Base-by-base conservation (phyloP, 2,113 vertebrate genomes). In the Melanostigma gelatinosum region DNA sequence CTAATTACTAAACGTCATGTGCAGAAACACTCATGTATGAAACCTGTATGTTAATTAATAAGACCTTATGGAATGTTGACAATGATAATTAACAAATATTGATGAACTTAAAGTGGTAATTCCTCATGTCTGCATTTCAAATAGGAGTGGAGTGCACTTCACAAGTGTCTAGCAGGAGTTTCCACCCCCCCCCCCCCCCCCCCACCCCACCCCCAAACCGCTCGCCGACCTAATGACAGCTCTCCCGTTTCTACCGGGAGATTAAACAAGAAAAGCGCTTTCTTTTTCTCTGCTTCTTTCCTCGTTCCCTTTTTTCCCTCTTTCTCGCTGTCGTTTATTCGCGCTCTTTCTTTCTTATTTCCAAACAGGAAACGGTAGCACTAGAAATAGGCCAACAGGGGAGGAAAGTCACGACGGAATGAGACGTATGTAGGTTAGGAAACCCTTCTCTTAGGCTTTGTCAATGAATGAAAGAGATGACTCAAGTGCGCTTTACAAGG, bases 51-150 rank as follows among this genome's bases (percentile, higher is more conserved):
- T 93, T 93, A 87, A 88, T 90, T 88, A 93, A 90, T 92, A 92
- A 93, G 93, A 94, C 92, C 91, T 93, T 91, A 91, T 90, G 93
- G 93, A 94, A 94, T 93, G 93, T 94, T 94, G 88, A 91, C 90
- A 86, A 91, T 84, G 86, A 91, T 93, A 91, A 92, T 92, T 92
- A 90, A 91, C 82, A 81, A 91, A 83, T 92, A 91, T 91, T 92
- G 92, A 89, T 89, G 81, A 91, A 93, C 87, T 89, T 87, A 88
- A 88, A 88, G 91, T 92, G 91, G 85, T 92, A 89, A 88, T 91
- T 93, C 91, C 91, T 93, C 88, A 90, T 84, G 88, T 92, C 87
- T 93, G 93, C 93, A 88, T 94, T 90, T 91, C 79, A 89, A 91
- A 86, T 90, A 89, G 87, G 83, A 92, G 90, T 89, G 90, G 92